Conservation (phyloP, 2,888 invertebrate species). For the Polymixis flavicincta region DNA sequence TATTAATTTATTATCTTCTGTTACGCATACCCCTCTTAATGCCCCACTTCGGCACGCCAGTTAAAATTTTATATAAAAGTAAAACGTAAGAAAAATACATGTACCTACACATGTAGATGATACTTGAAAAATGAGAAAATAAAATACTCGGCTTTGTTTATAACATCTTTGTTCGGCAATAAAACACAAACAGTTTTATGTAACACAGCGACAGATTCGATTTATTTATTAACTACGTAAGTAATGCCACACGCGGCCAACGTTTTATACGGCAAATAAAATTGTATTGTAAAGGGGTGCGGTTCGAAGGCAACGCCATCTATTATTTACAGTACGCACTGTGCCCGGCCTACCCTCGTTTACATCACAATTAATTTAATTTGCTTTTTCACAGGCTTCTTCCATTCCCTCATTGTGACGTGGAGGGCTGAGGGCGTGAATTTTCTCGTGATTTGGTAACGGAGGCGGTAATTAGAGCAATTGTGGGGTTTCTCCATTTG, state of each 20-base stretch:
- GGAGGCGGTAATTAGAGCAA: constrained; percentile 87
- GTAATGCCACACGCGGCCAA: constrained; percentile 68
- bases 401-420: constrained; percentile 87
- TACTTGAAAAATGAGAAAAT: constrained; percentile 52
- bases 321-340: constrained; percentile 85
- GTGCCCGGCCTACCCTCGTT: constrained; percentile 86
- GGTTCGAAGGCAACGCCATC: constrained; percentile 79
- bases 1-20: constrained; percentile 58
- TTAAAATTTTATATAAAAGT: constrained; percentile 11
- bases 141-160: constrained; percentile 49
- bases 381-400: constrained; percentile 90
- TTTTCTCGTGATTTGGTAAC: constrained; percentile 89
- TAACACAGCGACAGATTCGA: constrained; percentile 70
- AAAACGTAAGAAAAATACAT: constrained; percentile 3
- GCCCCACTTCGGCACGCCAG: constrained; percentile 31
- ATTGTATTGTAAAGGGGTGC: constrained; percentile 81
- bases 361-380: constrained; percentile 90
- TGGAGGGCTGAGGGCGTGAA: constrained; percentile 87
- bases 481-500: constrained; percentile 87
- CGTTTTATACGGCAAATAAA: constrained; percentile 75
- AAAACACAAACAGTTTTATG: constrained; percentile 68
- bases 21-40: constrained; percentile 48
- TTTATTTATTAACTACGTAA: constrained; percentile 73
- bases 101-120: constrained; percentile 3
- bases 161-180: constrained; percentile 62